These are phyloP conservation scores for Folsomia manolachei DNA, from an alignment of 2,888 invertebrate genomes.

Conservation along the genomic window DNA sequence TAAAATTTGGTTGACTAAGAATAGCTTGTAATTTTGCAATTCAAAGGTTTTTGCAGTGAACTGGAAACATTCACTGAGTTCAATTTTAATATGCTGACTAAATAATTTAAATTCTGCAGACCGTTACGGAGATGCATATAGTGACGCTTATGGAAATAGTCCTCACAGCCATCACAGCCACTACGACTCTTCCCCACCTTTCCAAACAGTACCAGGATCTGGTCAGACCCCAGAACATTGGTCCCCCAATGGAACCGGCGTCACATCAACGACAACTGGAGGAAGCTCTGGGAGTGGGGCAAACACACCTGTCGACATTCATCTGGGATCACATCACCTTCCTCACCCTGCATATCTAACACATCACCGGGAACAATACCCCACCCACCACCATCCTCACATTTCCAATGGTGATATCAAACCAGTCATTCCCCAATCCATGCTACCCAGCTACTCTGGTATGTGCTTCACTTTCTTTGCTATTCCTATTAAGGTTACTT, in stretches of 20 bases:
- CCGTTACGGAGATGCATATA: constrained; percentile 54
- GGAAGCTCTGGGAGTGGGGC: constrained; percentile 44
- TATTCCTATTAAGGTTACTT: background rate
- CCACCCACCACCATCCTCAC: constrained; percentile 44
- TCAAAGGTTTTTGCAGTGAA: no score
- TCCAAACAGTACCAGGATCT: constrained; percentile 70
- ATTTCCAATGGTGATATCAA: constrained; percentile 56
- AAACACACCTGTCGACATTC: constrained; percentile 56
- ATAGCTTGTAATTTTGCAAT: no score
- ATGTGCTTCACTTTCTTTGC: constrained; percentile 28
- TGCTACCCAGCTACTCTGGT: constrained; percentile 61
- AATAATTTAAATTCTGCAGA: no score
- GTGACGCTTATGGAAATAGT: constrained; percentile 54
- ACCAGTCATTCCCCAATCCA: constrained; percentile 63
- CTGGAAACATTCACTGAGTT: no score
- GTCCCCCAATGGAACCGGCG: constrained; percentile 31
- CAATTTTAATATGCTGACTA: background rate
- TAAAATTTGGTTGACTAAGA: no score
- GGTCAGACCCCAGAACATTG: constrained; percentile 55
- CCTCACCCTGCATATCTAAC: constrained; percentile 54
- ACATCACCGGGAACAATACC: constrained; percentile 50
- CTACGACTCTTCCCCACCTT: constrained; percentile 66
- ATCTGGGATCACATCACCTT: constrained; percentile 59
- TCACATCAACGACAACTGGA: constrained; percentile 28
- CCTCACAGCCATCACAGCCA: constrained; percentile 57